Evolutionary conservation across 2,888 invertebrate species (phyloP), one percentile per base, ranked within the genome.

Genomic region (Nemapogon koenigi): DNA sequence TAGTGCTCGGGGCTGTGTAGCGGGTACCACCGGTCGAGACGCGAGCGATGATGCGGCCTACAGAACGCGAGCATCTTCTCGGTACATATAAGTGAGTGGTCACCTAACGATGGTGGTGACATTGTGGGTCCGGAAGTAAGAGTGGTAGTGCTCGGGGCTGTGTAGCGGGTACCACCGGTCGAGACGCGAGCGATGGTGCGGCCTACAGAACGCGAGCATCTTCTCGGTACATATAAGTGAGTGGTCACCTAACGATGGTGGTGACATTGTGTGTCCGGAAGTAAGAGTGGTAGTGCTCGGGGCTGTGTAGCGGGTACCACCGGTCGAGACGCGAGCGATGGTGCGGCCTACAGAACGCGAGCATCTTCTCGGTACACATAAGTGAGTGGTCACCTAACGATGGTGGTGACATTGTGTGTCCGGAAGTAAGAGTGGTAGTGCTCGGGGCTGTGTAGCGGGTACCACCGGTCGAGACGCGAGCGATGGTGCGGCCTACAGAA

Each of bases 261-360:
- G 91, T 89, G 26, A 97, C 91, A 64, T 88, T 85, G 62, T 94
- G 87, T n/a, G 84, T 83, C 14, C 88, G 84, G 73, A 97, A 97
- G 71, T 97, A 97, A 2, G 86, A 82, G 68, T 96, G 94, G 75
- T 97, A 97, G 42, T 91, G 90, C 52, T 96, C 94, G 0, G 97
- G 96, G 27, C 95, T 87, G 79, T 98, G 98, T 44, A 91, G 81
- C 1, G 89, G 89, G 65, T 92, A 92, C 70, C 94, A 95, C 63
- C 92, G 90, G 64, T 94, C 91, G 47, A 92, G 83, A 50, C 90
- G 89, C 22, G 91, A 90, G 55, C 90, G 89, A 41, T 93, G 89
- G 72, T 97, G 94, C 2, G 99, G 99, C 0, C 99, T 98, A 66
- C 97, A 97, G 71, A 99, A 99, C 2, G 97, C 98, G 38, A 99